Conservation (phyloP, 1,140 invertebrate genomes). For the Dinoponera quadriceps region DNA sequence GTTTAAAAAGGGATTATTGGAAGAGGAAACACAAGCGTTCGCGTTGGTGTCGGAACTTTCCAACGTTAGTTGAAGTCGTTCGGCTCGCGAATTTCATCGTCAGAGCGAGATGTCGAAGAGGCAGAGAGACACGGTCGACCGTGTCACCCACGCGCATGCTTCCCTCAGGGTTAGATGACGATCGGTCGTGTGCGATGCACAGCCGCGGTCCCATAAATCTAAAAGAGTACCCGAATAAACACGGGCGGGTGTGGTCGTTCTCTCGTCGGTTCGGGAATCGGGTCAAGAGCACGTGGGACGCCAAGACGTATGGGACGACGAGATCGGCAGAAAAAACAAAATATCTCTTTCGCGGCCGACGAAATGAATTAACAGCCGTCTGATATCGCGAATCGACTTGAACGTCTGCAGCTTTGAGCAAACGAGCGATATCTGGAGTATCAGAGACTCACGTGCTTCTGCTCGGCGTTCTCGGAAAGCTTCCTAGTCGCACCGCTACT, state of each 20-base stretch:
- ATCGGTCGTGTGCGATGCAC: background rate
- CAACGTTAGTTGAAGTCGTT: too few relatives aligned
- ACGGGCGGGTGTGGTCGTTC: constrained; percentile 18
- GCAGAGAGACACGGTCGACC: too few relatives aligned
- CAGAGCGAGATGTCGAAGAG: too few relatives aligned
- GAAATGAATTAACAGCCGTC: constrained; percentile 50
- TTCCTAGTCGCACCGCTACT: background rate
- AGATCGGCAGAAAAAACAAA: constrained; percentile 55
- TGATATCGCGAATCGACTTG: constrained; percentile 45
- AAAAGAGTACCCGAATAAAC: constrained; percentile 25
- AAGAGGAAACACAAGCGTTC: too few relatives aligned
- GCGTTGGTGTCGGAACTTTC: too few relatives aligned
- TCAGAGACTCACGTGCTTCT: background rate
- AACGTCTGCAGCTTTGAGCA: background rate
- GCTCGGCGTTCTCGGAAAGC: constrained; percentile 4
- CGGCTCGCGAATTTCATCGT: too few relatives aligned
- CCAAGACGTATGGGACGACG: constrained; percentile 56
- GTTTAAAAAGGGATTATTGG: too few relatives aligned
- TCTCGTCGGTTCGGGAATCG: constrained; percentile 29
- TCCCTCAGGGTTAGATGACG: background rate
- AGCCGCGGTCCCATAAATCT: constrained; percentile 5
- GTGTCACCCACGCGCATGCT: too few relatives aligned
- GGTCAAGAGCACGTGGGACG: constrained; percentile 54
- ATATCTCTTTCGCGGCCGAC: constrained; percentile 32
- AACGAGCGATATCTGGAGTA: constrained; percentile 29